These are phyloP conservation scores for Malurus melanocephalus DNA, from an alignment of 2,113 vertebrate genomes.

Conservation along the genomic window DNA sequence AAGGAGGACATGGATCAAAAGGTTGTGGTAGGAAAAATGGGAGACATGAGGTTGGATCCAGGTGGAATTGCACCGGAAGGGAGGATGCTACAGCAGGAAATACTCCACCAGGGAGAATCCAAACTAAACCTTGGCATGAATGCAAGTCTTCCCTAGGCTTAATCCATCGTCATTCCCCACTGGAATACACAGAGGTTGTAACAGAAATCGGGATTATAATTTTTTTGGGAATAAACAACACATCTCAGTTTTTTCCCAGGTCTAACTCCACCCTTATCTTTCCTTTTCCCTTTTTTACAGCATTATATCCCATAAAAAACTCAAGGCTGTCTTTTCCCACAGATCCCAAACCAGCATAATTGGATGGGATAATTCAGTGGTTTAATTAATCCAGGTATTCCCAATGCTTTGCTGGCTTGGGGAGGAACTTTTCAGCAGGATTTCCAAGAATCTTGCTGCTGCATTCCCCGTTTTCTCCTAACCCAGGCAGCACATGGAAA, in stretches of 20 bases:
- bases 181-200: neutral
- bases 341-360: neutral
- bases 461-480: neutral
- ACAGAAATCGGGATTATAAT: fast-evolving
- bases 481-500: neutral
- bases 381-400: neutral
- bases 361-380: neutral
- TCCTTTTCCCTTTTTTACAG: neutral
- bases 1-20: fast-evolving
- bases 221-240: neutral
- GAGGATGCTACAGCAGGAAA: neutral
- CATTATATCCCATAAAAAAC: neutral
- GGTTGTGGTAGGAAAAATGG: neutral
- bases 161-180: neutral
- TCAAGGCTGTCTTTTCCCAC: neutral
- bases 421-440: neutral
- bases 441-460: neutral
- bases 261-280: neutral
- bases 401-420: neutral
- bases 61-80: neutral
- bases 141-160: neutral
- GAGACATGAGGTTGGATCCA: neutral
- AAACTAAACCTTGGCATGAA: neutral
- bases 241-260: neutral
- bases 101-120: neutral